Base-by-base conservation (phyloP, 2,113 vertebrate genomes). In the Fulica atra region DNA sequence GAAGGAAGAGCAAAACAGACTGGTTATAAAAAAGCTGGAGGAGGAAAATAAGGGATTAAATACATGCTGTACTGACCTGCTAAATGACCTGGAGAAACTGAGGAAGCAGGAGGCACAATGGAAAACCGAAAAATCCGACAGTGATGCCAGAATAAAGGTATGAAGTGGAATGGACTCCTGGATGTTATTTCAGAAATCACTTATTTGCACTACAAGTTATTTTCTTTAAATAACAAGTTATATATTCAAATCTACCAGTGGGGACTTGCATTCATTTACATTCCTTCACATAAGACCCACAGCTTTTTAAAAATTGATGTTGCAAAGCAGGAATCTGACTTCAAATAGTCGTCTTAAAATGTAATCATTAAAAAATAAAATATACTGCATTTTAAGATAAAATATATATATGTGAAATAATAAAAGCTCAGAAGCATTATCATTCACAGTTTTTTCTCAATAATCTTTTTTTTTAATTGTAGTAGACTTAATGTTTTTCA, bases 31-130 rank as follows among this genome's bases (percentile, higher is more conserved):
- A 97, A 98, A 96, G 88, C 97, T 98, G 73, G 98, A 99, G 97
- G 98, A 98, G 94, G 98, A 98, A 98, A 99, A 99, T 97, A 96
- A 98, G 95, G 98, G 97, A 98, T 99, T 99, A 98, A 98, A 96
- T 95, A 97, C 98, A 96, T 96, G 95, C 98, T 99, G 98, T 66
- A 81, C 97, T 97, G 97, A 98, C 98, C 98, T 99, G 97, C 97
- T 97, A 97, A 98, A 98, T 98, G 99, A 99, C 98, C 98, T 99
- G 98, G 98, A 99, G 98, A 99, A 98, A 98, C 98, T 98, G 97
- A 98, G 97, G 98, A 99, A 98, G 94, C 97, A 98, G 96, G 98
- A 98, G 96, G 95, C 95, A 96, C 97, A 97, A 60, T 98, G 98
- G 97, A 98, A 91, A 98, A 98, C 96, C 96, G 98, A 99, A 97